These are phyloP conservation scores for Periophthalmus modestus DNA, from an alignment of 2,113 vertebrate genomes.

Conservation along the genomic window DNA sequence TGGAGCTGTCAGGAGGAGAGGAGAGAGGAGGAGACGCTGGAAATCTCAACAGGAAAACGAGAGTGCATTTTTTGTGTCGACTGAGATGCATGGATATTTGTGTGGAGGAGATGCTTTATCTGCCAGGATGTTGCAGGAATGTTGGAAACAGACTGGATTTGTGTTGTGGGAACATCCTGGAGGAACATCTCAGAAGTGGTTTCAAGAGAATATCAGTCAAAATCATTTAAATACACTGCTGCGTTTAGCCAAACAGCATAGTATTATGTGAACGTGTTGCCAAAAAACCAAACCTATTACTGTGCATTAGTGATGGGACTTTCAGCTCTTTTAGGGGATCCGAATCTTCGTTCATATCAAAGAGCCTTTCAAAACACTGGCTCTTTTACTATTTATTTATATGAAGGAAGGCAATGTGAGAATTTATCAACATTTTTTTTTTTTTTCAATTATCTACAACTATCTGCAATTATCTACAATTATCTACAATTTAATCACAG, in stretches of 20 bases:
- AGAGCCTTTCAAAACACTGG: too few species aligned
- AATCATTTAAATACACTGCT: not conserved
- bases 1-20: slow-evolving; percentile 60
- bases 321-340: too few species aligned
- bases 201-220: not conserved
- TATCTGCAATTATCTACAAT: too few species aligned
- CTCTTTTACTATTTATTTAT: too few species aligned
- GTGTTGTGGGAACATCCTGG: not conserved
- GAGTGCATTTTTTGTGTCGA: slow-evolving; percentile 40
- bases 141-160: not conserved
- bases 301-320: too few species aligned
- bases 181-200: not conserved
- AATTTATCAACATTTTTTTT: too few species aligned
- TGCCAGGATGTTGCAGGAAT: slow-evolving; percentile 17
- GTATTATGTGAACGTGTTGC: not conserved
- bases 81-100: slow-evolving; percentile 29
- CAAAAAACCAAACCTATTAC: too few species aligned
- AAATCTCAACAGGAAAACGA: slow-evolving; percentile 53
- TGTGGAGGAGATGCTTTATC: slow-evolving; percentile 10
- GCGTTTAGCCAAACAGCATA: not conserved
- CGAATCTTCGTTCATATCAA: too few species aligned
- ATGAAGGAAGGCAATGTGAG: too few species aligned
- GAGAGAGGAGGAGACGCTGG: slow-evolving; percentile 44
- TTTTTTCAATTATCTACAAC: too few species aligned
- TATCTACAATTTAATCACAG: too few species aligned